These are phyloP conservation scores for Brachylomia viminalis DNA, from an alignment of 2,888 invertebrate species.

Conservation along the genomic window DNA sequence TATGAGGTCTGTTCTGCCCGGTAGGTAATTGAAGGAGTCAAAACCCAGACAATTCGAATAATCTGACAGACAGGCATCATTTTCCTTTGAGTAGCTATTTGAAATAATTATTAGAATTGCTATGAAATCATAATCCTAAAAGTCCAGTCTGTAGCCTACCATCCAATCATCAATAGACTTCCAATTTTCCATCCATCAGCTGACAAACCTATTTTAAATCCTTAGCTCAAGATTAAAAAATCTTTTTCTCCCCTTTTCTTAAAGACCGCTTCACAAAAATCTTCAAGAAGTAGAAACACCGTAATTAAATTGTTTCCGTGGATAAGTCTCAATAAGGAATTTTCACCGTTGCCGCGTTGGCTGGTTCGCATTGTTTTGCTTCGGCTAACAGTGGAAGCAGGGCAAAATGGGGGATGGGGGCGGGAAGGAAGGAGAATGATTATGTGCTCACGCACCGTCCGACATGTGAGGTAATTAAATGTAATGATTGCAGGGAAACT, in stretches of 20 bases:
- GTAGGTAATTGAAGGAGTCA: background rate
- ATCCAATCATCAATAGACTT: slow-evolving; percentile 28
- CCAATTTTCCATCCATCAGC: slow-evolving; percentile 24
- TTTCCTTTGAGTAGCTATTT: background rate
- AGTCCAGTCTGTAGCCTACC: background rate
- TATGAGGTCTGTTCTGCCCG: background rate
- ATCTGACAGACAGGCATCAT: background rate
- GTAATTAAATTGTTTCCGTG: slow-evolving; percentile 52
- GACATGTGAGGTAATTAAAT: slow-evolving; percentile 83
- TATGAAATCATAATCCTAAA: slow-evolving; percentile 7
- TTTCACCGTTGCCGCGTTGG: slow-evolving; percentile 62
- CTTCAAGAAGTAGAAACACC: slow-evolving; percentile 49
- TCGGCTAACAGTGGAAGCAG: slow-evolving; percentile 46
- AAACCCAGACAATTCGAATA: background rate
- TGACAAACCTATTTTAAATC: slow-evolving; percentile 23
- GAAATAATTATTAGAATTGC: background rate
- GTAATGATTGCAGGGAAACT: slow-evolving; percentile 77
- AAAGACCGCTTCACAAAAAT: slow-evolving; percentile 36
- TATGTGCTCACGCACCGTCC: slow-evolving; percentile 78
- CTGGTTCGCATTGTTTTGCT: slow-evolving; percentile 68
- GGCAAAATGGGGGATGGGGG: slow-evolving; percentile 35
- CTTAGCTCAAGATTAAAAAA: slow-evolving; percentile 52
- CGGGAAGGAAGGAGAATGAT: slow-evolving; percentile 76
- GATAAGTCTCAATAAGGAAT: slow-evolving; percentile 61
- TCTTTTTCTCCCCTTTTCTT: slow-evolving; percentile 39